Percentiles rank a stretch among this genome's conserved stretches.
Evolutionary conservation across 2,797 vertebrate species (phyloP).

Genomic region (Cossypha niveicapilla): DNA sequence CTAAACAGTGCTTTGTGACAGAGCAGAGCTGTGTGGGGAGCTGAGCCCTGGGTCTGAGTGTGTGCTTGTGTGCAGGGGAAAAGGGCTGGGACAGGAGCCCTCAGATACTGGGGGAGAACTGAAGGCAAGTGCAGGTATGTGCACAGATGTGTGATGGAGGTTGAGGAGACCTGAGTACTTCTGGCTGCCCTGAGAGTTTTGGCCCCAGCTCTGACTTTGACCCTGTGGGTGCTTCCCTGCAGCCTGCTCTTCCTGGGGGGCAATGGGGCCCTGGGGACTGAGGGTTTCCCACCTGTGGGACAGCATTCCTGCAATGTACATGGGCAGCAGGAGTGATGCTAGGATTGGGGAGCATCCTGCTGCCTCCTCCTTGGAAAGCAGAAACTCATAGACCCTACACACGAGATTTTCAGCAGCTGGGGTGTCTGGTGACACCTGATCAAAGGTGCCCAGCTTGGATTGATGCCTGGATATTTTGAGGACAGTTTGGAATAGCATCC

Average conservation of each 20-base stretch:
- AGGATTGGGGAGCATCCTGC: neutral
- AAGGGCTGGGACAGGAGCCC: neutral
- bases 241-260: neutral
- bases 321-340: neutral
- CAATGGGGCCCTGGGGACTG: rapidly evolving
- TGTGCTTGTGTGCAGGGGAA: neutral
- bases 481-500: neutral
- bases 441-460: neutral
- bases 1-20: neutral
- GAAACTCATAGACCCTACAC: rapidly evolving
- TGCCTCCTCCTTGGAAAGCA: neutral
- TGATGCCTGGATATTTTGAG: neutral
- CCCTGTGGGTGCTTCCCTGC: neutral
- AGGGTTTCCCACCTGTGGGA: neutral
- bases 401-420: neutral
- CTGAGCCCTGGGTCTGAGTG: neutral
- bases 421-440: neutral
- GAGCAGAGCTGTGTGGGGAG: neutral
- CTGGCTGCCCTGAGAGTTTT: neutral
- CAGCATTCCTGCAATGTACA: neutral
- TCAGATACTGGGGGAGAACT: neutral
- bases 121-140: neutral
- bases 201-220: neutral
- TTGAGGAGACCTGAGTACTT: neutral
- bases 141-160: neutral